A percentile compares a stretch with the other conserved stretches of the same genome.
Conservation (phyloP, 2,113 vertebrate species). For the Esox niger region DNA sequence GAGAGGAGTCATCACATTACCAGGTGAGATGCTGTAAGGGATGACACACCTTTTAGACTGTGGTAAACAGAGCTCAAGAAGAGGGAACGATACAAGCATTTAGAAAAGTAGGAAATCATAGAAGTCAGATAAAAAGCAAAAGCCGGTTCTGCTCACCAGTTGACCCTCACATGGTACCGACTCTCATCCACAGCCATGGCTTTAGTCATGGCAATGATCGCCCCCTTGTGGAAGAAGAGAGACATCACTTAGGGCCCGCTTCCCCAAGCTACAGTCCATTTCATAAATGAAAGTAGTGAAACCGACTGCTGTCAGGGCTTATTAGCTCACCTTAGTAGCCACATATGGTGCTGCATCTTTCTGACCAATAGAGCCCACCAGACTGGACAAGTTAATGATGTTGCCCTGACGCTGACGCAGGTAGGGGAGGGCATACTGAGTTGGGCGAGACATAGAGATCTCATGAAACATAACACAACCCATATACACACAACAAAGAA, state of each 20-base stretch:
- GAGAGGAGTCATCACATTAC: conserved; percentile 80
- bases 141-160: conserved; percentile 70
- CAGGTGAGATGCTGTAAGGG: conserved; percentile 75
- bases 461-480: background rate
- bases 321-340: conserved; percentile 76
- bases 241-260: conserved; percentile 10
- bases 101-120: background rate
- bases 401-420: conserved; percentile 73
- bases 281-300: background rate
- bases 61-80: background rate
- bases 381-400: conserved; percentile 80
- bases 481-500: background rate
- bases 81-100: background rate
- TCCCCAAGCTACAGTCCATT: background rate
- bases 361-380: conserved; percentile 75
- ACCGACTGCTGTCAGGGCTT: background rate
- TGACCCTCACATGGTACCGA: conserved; percentile 73
- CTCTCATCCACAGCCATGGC: conserved; percentile 85
- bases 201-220: conserved; percentile 81
- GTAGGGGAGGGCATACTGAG: conserved; percentile 73
- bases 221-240: conserved; percentile 68
- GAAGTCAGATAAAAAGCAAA: background rate
- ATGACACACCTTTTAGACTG: background rate
- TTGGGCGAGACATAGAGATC: conserved; percentile 20
- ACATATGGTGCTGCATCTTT: conserved; percentile 73